Evolutionary conservation across 2,888 invertebrate genomes (phyloP), one percentile per base, ranked within the genome.

Genomic region (Tribolium freemani): DNA sequence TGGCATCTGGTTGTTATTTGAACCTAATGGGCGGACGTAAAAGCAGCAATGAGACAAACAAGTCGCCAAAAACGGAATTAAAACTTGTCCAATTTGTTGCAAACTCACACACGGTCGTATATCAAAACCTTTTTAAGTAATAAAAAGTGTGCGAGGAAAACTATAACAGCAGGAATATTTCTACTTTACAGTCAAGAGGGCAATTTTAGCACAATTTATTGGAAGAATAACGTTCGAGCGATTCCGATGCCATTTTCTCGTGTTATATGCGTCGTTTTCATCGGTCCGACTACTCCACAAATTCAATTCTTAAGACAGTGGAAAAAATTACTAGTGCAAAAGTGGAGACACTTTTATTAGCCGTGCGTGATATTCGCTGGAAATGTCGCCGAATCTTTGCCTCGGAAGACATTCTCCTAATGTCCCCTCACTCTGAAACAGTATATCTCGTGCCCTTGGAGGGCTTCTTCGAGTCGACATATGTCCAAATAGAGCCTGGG

Each of bases 401-500:
- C 30, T 53, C 30, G 9, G 9, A 61, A 53, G 54, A 53, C 64
- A 54, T 44, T 45, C 46, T 11, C 53, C 30, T 60, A 69, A 69
- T 60, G 69, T 20, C 20, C 53, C 50, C 45, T 44, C 51, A 45
- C 54, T 44, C 11, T 26, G 60, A 30, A 16, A 73, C 70, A 66
- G 67, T 74, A 76, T 70, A 72, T 74, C 64, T 64, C 48, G 51
- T 46, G 57, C 64, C 73, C 69, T 73, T 66, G 58, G 73, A 64
- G 67, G 53, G 70, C 60, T 51, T 66, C 68, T 46, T 26, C 53
- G 67, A 51, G 56, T 54, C 67, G 74, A 75, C 76, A 73, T 71
- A 72, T 75, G 75, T 73, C 72, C 68, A 75, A 76, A 76, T 76
- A 68, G 75, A 76, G 69, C 76, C 76, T 71, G 61, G 58, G 76